These are phyloP conservation scores for Melanostigma gelatinosum DNA, from an alignment of 2,113 vertebrate species.

Conservation along the genomic window DNA sequence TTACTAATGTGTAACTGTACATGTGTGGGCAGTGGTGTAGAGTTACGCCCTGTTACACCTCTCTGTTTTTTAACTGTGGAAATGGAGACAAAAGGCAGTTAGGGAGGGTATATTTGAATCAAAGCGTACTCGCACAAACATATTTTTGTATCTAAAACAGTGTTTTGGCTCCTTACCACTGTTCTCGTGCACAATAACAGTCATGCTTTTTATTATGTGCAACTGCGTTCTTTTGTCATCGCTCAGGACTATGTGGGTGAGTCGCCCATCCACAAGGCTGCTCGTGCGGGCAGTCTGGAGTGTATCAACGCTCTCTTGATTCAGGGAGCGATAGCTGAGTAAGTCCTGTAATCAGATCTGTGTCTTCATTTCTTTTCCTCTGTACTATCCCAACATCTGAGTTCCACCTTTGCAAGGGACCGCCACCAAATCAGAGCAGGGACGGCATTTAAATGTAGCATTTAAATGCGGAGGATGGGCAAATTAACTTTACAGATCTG, in stretches of 20 bases:
- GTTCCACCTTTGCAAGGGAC: constrained; percentile 73
- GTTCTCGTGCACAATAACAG: constrained; percentile 1
- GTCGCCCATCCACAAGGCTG: constrained; percentile 98
- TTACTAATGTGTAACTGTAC: constrained; percentile 50
- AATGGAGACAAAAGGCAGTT: background rate
- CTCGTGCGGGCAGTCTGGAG: constrained; percentile 96
- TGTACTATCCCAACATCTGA: constrained; percentile 61
- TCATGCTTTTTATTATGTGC: constrained; percentile 35
- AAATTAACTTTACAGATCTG: constrained; percentile 19
- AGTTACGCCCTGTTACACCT: constrained; percentile 19
- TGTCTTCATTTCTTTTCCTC: constrained; percentile 62
- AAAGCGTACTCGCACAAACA: background rate
- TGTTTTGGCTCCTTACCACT: background rate
- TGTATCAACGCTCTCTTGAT: constrained; percentile 95
- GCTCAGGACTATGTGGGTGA: constrained; percentile 98
- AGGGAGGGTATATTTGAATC: background rate
- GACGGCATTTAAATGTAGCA: too few relatives aligned
- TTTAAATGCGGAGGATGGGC: background rate
- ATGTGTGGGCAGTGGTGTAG: constrained; percentile 50
- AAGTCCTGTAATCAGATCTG: constrained; percentile 85
- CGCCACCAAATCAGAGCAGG: constrained; percentile 63
- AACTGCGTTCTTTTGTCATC: constrained; percentile 51
- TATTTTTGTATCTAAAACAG: background rate
- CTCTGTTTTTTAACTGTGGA: constrained; percentile 4
- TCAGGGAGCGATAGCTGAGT: constrained; percentile 96